These are phyloP conservation scores for Misgurnus mizolepis DNA, from an alignment of 2,113 vertebrate species.

Conservation along the genomic window DNA sequence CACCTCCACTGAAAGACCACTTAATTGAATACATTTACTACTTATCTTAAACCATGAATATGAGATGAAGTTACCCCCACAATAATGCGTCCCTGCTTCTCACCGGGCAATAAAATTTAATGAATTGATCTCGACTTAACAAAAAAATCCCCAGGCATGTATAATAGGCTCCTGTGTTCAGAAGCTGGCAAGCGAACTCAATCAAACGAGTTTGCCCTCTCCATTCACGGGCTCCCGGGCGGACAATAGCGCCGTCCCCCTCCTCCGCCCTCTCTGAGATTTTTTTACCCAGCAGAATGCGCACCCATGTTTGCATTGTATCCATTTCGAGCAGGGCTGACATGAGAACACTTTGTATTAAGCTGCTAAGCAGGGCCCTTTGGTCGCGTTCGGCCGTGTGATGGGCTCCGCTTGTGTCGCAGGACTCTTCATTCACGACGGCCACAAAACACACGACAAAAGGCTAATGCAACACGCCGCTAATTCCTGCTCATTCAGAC, in stretches of 20 bases:
- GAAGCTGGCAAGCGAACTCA: slow-evolving; percentile 98
- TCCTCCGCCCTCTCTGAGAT: slow-evolving; percentile 66
- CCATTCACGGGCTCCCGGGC: slow-evolving; percentile 83
- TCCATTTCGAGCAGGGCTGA: slow-evolving; percentile 99
- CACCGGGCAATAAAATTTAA: slow-evolving; percentile 99
- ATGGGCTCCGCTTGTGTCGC: slow-evolving; percentile 97
- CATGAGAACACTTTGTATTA: slow-evolving; percentile 99
- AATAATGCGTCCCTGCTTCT: slow-evolving; percentile 98
- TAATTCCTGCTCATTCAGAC: slow-evolving; percentile 96
- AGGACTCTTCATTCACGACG: slow-evolving; percentile 98
- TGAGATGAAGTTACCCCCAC: slow-evolving; percentile 97
- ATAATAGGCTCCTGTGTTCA: slow-evolving; percentile 90
- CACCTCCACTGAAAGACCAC: slow-evolving; percentile 82
- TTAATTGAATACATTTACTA: slow-evolving; percentile 99
- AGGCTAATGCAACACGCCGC: slow-evolving; percentile 98
- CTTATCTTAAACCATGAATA: slow-evolving; percentile 99
- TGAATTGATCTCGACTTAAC: slow-evolving; percentile 99
- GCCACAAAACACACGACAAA: slow-evolving; percentile 99
- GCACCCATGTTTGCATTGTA: slow-evolving; percentile 99
- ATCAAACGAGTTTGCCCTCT: slow-evolving; percentile 97
- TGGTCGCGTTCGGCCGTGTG: slow-evolving; percentile 98
- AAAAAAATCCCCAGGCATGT: slow-evolving; percentile 85
- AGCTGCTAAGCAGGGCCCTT: slow-evolving; percentile 96
- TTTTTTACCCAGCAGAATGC: slow-evolving; percentile 97
- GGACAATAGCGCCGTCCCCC: slow-evolving; percentile 86